phyloP scores from a whole-genome alignment of 2,797 vertebrate genomes.

The Micropoecilia bifurca region DNA sequence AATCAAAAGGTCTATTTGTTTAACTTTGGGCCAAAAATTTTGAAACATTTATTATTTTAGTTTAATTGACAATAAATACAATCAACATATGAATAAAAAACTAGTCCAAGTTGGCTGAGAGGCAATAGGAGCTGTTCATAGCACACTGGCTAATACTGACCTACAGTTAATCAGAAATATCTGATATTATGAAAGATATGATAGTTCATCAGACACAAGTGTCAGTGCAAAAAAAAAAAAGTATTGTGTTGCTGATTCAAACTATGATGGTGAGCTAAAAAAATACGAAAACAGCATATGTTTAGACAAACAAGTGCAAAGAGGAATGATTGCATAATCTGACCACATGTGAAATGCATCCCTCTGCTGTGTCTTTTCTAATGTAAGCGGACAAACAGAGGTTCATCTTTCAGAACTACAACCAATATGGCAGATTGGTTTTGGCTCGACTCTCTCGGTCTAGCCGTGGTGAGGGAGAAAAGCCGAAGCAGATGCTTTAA shows the following conservation, averaged over 20 bases:
- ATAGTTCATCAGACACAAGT: background rate
- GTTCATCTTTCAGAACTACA: conserved; percentile 7
- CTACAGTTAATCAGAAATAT: background rate
- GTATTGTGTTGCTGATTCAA: background rate
- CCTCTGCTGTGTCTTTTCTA: background rate
- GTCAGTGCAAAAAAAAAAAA: background rate
- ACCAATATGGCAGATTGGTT: conserved; percentile 28
- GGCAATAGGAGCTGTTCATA: background rate
- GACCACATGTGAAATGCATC: background rate
- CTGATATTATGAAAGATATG: background rate
- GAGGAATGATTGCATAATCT: background rate
- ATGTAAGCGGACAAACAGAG: conserved; percentile 2
- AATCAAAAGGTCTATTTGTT: too few species aligned
- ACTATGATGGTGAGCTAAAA: background rate
- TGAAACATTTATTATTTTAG: background rate
- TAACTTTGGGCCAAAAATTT: too few species aligned
- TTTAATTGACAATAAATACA: background rate
- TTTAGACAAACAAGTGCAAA: background rate
- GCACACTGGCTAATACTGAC: background rate
- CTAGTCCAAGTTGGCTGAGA: background rate
- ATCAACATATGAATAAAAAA: background rate
- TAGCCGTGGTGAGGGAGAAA: background rate
- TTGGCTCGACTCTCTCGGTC: conserved; percentile 3
- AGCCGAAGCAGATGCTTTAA: conserved; percentile 34
- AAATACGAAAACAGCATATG: background rate